Base-by-base conservation (phyloP, 1,140 invertebrate genomes). In the Trissolcus basalis region DNA sequence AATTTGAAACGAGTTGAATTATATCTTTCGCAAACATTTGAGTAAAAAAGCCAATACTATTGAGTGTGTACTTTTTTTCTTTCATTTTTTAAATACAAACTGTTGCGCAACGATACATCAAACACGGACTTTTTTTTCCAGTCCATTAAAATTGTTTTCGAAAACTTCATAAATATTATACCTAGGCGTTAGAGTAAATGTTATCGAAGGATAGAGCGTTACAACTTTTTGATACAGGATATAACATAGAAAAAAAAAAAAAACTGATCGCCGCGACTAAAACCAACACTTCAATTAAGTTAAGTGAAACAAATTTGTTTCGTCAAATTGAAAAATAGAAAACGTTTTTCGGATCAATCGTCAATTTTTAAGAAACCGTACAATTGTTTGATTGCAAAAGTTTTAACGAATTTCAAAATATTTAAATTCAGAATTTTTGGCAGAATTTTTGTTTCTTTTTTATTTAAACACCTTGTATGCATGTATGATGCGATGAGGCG, bases 401-500 rank as follows among this genome's bases (percentile, higher is more conserved):
- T n/a, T n/a, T n/a, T n/a, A n/a, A n/a, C n/a, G n/a, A n/a, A n/a
- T n/a, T n/a, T n/a, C n/a, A n/a, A 3, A 27, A 27, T 27, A 3
- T 27, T 27, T 27, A 3, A 27, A 27, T 6, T 27, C 2, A 3
- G 19, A 27, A 27, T 27, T 27, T 27, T 27, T n/a, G n/a, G n/a
- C 19, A 27, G 19, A 27, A 3, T 27, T 27, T 27, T 27, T 27
- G 1, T 27, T 27, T 27, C 19, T 27, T 3, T 27, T 27, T 27
- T 63, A 68, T 68, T 53, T 14, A 13, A 63, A 76, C 67, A 76
- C 67, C 67, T 64, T 49, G 61, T 76, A 70, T 70, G 60, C 36
- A 44, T 54, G 43, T 41, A 77, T 56, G 33, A n/a, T 39, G 41
- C 60, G 50, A 60, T 49, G 56, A 53, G 54, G 60, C 65, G 63